Conservation (phyloP, 2,113 vertebrate genomes). For the Proterorhinus semilunaris region DNA sequence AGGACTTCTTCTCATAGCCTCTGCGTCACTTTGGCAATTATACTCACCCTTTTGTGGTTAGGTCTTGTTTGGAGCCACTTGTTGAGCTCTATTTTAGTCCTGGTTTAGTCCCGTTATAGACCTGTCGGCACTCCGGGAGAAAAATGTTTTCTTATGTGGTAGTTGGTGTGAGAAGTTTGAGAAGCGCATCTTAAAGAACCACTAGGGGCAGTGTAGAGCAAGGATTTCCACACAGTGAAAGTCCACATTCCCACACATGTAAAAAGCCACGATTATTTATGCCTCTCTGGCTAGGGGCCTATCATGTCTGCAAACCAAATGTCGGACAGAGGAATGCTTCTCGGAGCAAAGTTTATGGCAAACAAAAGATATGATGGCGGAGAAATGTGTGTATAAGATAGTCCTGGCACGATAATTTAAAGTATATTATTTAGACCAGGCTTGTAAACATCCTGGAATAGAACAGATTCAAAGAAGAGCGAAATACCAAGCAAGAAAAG, state of each 20-base stretch:
- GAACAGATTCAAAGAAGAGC: conserved; percentile 1
- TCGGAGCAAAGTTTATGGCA: not conserved
- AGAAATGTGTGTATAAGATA: conserved; percentile 12
- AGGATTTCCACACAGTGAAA: conserved; percentile 19
- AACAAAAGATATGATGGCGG: conserved; percentile 6
- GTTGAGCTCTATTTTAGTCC: no score
- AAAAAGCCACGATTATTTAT: not conserved
- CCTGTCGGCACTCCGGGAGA: no score
- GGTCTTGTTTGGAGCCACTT: no score
- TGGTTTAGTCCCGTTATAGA: no score
- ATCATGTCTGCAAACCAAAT: conserved; percentile 7
- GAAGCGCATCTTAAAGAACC: conserved; percentile 15
- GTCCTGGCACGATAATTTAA: not conserved
- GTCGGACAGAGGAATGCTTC: not conserved
- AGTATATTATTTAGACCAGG: conserved; percentile 7
- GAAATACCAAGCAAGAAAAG: conserved; percentile 18
- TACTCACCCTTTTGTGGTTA: no score
- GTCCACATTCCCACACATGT: conserved; percentile 14
- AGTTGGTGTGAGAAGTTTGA: no score
- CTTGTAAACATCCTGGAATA: conserved; percentile 9
- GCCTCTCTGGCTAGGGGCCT: not conserved
- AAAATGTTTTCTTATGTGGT: no score
- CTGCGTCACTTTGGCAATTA: no score
- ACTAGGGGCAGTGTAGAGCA: conserved; percentile 65
- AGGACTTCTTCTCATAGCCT: no score